phyloP scores from a whole-genome alignment of 2,113 vertebrate species.

The Petrocephalus zakoni region DNA sequence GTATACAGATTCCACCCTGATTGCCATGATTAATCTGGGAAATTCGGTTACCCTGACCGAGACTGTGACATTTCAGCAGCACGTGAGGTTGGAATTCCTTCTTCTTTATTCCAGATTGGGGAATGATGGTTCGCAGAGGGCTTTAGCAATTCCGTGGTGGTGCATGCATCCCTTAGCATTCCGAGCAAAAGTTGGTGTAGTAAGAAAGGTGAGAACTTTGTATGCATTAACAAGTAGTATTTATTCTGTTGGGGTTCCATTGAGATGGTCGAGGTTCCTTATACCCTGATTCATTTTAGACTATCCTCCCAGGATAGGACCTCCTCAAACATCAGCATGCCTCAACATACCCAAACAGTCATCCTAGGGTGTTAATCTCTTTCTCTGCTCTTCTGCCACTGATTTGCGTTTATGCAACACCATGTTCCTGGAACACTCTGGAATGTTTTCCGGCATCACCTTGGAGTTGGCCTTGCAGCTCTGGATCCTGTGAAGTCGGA shows the following conservation, averaged over 20 bases:
- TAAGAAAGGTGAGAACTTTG: slow-evolving; percentile 29
- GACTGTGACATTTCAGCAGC: slow-evolving; percentile 18
- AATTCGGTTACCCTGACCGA: slow-evolving; percentile 19
- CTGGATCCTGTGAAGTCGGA: not conserved
- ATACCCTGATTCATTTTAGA: slow-evolving; percentile 38
- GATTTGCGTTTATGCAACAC: slow-evolving; percentile 8
- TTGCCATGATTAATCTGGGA: slow-evolving; percentile 40
- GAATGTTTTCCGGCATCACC: not conserved
- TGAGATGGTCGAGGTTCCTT: slow-evolving; percentile 25
- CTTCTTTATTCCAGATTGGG: not conserved
- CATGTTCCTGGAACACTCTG: not conserved
- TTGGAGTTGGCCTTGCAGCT: not conserved
- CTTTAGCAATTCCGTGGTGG: not conserved
- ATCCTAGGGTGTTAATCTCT: not conserved
- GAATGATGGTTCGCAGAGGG: not conserved
- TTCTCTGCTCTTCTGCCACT: not conserved
- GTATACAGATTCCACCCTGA: slow-evolving; percentile 39
- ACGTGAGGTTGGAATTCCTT: not conserved
- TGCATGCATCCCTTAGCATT: not conserved
- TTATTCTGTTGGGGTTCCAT: slow-evolving; percentile 38
- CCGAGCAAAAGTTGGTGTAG: not conserved
- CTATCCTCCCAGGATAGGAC: not conserved
- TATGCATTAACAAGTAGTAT: slow-evolving; percentile 17
- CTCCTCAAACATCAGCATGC: not conserved
- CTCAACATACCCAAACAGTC: not conserved